A percentile compares a stretch with the other conserved stretches of the same genome.
Conservation (phyloP, 2,113 vertebrate genomes). For the Abramis brama region DNA sequence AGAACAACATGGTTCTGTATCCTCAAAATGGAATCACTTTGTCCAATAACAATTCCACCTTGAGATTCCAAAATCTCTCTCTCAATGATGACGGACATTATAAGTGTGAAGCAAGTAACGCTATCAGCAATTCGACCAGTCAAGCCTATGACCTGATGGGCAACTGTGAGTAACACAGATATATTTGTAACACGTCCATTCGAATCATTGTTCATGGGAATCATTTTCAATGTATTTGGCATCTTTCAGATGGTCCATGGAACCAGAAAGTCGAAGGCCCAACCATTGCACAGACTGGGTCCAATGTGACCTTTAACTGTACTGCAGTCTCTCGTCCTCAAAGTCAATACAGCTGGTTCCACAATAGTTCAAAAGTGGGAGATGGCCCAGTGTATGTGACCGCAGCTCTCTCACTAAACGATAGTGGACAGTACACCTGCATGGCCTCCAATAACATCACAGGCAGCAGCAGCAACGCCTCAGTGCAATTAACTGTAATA, state of each 20-base stretch:
- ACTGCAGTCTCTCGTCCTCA: constrained; percentile 65
- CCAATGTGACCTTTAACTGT: constrained; percentile 54
- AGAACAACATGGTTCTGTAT: not conserved
- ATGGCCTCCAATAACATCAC: constrained; percentile 68
- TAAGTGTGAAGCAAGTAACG: constrained; percentile 54
- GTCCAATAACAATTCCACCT: constrained; percentile 18
- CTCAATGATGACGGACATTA: constrained; percentile 52
- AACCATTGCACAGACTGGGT: constrained; percentile 49
- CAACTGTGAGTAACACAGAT: constrained; percentile 69
- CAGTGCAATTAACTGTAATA: constrained; percentile 61
- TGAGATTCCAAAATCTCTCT: not conserved
- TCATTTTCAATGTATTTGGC: not conserved
- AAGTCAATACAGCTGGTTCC: constrained; percentile 66
- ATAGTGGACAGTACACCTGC: constrained; percentile 70
- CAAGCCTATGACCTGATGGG: constrained; percentile 55
- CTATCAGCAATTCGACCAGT: constrained; percentile 50
- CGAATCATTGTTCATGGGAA: not conserved
- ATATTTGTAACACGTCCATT: not conserved
- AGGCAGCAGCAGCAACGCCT: constrained; percentile 51
- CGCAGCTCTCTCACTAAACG: constrained; percentile 52
- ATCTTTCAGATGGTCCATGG: constrained; percentile 56
- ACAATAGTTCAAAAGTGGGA: constrained; percentile 52
- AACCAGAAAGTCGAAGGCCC: constrained; percentile 56
- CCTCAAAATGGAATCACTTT: constrained; percentile 29
- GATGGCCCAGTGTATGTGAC: constrained; percentile 49